Percentiles rank a stretch among this genome's conserved stretches.
Evolutionary conservation across 2,113 vertebrate genomes (phyloP).

Genomic region (Podarcis cretensis): DNA sequence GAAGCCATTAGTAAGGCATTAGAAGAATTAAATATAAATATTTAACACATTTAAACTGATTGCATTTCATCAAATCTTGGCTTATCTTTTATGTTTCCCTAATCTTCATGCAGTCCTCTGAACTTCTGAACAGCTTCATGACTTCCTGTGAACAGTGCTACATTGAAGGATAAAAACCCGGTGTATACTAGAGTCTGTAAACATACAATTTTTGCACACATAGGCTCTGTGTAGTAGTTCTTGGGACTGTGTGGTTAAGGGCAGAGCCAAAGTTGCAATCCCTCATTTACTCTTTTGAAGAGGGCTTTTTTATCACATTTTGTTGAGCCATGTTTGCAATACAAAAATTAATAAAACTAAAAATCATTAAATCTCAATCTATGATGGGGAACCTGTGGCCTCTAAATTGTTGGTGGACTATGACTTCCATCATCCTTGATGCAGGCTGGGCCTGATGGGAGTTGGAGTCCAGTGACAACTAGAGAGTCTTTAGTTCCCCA

Average conservation of each 20-base stretch:
- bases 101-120: neutral
- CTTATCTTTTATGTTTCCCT: conserved; percentile 25
- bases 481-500: too few relatives aligned
- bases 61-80: conserved; percentile 42
- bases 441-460: too few relatives aligned
- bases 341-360: neutral
- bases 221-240: neutral
- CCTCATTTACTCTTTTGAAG: neutral
- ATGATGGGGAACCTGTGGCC: too few relatives aligned
- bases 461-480: too few relatives aligned
- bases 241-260: neutral
- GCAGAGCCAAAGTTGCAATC: neutral
- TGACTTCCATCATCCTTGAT: too few relatives aligned
- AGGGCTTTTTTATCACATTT: neutral
- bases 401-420: too few relatives aligned
- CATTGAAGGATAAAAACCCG: neutral
- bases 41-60: conserved; percentile 63
- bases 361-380: too few relatives aligned
- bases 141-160: neutral
- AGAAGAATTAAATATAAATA: conserved; percentile 70
- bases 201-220: neutral
- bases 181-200: neutral
- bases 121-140: neutral
- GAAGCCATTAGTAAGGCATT: conserved; percentile 63
- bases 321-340: neutral